Base-by-base conservation (phyloP, 2,888 invertebrate species). In the Strigamia crassipes region DNA sequence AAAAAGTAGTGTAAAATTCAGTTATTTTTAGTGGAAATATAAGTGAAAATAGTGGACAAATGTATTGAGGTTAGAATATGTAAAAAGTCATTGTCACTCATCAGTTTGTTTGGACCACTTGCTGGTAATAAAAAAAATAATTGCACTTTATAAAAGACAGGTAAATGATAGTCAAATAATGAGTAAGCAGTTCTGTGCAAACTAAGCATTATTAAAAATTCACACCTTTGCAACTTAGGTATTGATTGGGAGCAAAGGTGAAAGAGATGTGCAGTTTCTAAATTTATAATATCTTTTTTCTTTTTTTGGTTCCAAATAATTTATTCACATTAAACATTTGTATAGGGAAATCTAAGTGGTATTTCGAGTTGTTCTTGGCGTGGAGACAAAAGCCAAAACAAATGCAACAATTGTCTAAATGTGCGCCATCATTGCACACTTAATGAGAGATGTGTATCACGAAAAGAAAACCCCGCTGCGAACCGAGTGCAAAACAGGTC, bases 121-220 rank as follows among this genome's bases (percentile, higher is more conserved):
- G 73, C 73, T 73, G 73, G 6, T 31, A 31, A 15, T 27, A 23
- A 23, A 13, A 31, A 73, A 73, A 31, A 31, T 73, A 73, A 73
- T 73, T 73, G 31, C 73, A 73, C 73, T 31, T 73, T 73, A 27
- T 13, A 10, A 73, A 73, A 73, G 73, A 73, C 73, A 73, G 73
- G 73, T 73, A 73, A 73, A n/a, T 73, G 73, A 73, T 73, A 73
- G 73, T 73, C 73, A 73, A 73, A 73, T 73, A 73, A 73, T 73
- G 73, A 73, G 5, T 1, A 5, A 12, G 73, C 73, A 73, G n/a
- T 73, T 73, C n/a, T 73, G n/a, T 13, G 27, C n/a, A 56, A n/a
- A 56, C 56, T 56, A 18, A 13, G 73, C 31, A 31, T 31, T 73
- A 73, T 31, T 73, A 73, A 73, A 73, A 73, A 15, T 38, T 73